Base-by-base conservation (phyloP, 2,888 invertebrate genomes). In the Xestia c-nigrum region DNA sequence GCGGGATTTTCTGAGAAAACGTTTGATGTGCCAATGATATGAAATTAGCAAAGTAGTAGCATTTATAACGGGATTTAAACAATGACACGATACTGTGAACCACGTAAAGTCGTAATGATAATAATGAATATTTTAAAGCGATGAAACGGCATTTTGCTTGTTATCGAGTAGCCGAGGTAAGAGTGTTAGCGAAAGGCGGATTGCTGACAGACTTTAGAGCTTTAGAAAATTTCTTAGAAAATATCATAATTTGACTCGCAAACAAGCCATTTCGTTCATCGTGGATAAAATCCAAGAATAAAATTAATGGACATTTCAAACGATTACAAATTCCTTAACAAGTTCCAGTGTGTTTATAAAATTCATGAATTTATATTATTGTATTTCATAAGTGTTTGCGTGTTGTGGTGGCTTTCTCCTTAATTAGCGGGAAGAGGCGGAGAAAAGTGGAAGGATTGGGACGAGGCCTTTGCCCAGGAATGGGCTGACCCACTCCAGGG, bases 1-100 rank as follows among this genome's bases (percentile, higher is more conserved):
- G 14, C 16, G 38, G 38, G n/a, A 31, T 72, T 78, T 76, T 57
- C 24, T 31, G 72, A 77, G 77, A 83, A 82, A 63, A 65, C 57
- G 55, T 72, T 84, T 69, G 64, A 72, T 69, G 57, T 84, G 69
- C 69, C 59, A 74, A 76, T 72, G 77, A 69, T 73, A 70, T 70
- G 65, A 70, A 63, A 67, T 72, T 21, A 63, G 75, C 52, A 66
- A 72, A 75, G 65, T 74, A 80, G 74, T 84, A 84, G 84, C 83
- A 79, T 85, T 85, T 85, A 87, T 76, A 88, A 86, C 89, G 81
- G 89, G 78, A 85, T 81, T 73, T 83, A 87, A 91, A 92, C 90
- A 91, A 90, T 90, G 81, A 84, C 81, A 84, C 80, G 85, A 91
- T 89, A 86, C 89, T 87, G 86, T 85, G 81, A 88, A 88, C 86